These are phyloP conservation scores for Zaprionus lachaisei DNA, from an alignment of 1,140 invertebrate species.

Conservation along the genomic window DNA sequence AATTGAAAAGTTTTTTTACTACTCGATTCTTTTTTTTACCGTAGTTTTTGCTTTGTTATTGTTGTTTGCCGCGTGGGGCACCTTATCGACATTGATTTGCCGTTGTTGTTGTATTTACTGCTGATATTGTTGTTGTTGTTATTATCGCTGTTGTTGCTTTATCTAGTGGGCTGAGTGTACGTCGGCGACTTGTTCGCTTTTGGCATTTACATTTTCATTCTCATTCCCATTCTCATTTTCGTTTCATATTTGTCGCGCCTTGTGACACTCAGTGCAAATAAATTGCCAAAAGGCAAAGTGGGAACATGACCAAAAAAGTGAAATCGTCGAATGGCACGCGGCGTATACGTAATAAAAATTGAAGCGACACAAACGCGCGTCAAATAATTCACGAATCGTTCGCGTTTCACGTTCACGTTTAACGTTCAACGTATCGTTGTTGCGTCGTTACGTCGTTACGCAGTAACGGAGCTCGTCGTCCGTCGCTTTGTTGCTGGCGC, in stretches of 20 bases:
- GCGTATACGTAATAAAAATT: slow-evolving; percentile 75
- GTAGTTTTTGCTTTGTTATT: slow-evolving; percentile 26
- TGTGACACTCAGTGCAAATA: slow-evolving; percentile 60
- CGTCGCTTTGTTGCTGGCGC: slow-evolving; percentile 58
- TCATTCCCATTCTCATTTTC: slow-evolving; percentile 61
- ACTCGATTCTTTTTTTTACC: slow-evolving; percentile 21
- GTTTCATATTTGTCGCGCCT: slow-evolving; percentile 66
- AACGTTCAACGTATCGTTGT: not conserved
- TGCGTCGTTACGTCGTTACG: slow-evolving; percentile 2
- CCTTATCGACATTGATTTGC: slow-evolving; percentile 44
- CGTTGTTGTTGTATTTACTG: slow-evolving; percentile 6
- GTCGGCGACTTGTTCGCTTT: slow-evolving; percentile 16
- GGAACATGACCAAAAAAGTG: slow-evolving; percentile 16
- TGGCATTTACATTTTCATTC: slow-evolving; percentile 74
- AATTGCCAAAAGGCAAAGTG: slow-evolving; percentile 45
- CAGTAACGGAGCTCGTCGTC: not conserved
- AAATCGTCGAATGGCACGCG: slow-evolving; percentile 55
- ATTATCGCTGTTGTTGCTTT: slow-evolving; percentile 35
- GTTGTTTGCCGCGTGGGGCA: slow-evolving; percentile 20
- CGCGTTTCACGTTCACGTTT: slow-evolving; percentile 37
- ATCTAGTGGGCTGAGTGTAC: slow-evolving; percentile 30
- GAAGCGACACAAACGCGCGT: slow-evolving; percentile 50
- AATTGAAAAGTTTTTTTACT: slow-evolving; percentile 33
- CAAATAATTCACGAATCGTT: slow-evolving; percentile 43
- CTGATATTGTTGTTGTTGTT: slow-evolving; percentile 41